Base-by-base conservation (phyloP, 2,888 invertebrate genomes). In the Macrosoma leucophasiata region DNA sequence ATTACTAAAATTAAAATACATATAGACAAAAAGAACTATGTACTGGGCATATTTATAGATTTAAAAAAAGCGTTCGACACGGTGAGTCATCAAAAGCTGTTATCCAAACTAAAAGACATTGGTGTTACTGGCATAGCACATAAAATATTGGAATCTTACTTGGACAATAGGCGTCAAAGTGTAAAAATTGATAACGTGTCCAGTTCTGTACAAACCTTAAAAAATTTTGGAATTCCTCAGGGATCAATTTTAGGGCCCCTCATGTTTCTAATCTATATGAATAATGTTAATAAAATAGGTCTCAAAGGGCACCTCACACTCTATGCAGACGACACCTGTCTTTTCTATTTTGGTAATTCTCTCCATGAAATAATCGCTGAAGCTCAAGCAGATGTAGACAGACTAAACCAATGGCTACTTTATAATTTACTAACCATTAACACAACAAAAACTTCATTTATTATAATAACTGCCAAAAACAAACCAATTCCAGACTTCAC, bases 221-320 rank as follows among this genome's bases (percentile, higher is more conserved):
- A 33, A 0, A n/a, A n/a, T n/a, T 47, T 13, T 14, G 42, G 41
- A 5, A 27, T 39, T 8, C 44, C 43, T 2, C 41, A 44, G 18
- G 44, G 43, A 0, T 43, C 44, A 1, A 39, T 44, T 8, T 2
- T 45, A 1, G 40, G 42, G 0, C 44, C 44, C 4, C 24, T 47
- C 6, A 5, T 34, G 9, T 39, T 34, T 20, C 13, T 34, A 22
- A 29, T 33, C 3, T 36, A 37, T 24, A 38, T 33, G 19, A 29
- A 35, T 12, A 35, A 25, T 21, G 31, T 32, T 7, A 15, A 8
- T 9, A 22, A 21, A 6, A 21, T 25, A 18, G 26, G 26, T 2
- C 9, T 36, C 12, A 26, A 11, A 1, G 36, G 30, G 5, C 7
- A 36, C 7, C 9, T 30, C 3, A 29, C 30, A 7, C 10, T 30